A percentile compares a stretch with the other conserved stretches of the same genome.
These are phyloP conservation scores for Ianthella basta DNA, from an alignment of 37 sponge, comb jelly and placozoan species.

Conservation along the genomic window DNA sequence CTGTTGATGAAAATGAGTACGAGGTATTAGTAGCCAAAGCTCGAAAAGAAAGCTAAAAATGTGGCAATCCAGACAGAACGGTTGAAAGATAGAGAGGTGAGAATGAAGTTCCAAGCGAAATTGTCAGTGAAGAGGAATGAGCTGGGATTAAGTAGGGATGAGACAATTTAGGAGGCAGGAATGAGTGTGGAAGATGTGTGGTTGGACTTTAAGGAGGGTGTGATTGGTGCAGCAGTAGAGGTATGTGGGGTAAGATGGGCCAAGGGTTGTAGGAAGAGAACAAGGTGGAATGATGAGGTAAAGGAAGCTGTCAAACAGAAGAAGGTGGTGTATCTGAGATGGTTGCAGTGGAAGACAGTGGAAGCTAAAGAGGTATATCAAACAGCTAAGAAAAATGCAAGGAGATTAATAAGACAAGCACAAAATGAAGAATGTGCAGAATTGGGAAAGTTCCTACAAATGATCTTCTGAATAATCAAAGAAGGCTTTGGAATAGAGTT, in stretches of 20 bases:
- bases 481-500: not conserved
- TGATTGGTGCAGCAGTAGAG: no score
- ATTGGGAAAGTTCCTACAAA: not conserved
- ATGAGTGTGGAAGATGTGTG: conserved; percentile 11
- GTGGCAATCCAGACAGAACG: conserved; percentile 9
- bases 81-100: conserved; percentile 15
- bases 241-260: conserved; percentile 11
- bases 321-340: not conserved
- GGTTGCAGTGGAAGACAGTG: conserved; percentile 13
- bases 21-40: not conserved
- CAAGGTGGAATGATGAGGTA: conserved; percentile 15
- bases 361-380: conserved; percentile 10
- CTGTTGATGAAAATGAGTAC: not conserved
- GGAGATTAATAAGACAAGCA: conserved; percentile 17
- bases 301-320: conserved; percentile 7
- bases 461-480: not conserved
- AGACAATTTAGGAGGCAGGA: not conserved
- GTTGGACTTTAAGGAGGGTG: conserved; percentile 18
- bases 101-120: conserved; percentile 14
- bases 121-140: conserved; percentile 5
- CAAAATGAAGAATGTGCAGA: conserved; percentile 1
- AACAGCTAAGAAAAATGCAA: conserved; percentile 22
- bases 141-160: conserved; percentile 11
- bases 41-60: not conserved
- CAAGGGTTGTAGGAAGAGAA: conserved; percentile 14